These are phyloP conservation scores for Notodonta dromedarius DNA, from an alignment of 2,888 invertebrate genomes.

Conservation along the genomic window DNA sequence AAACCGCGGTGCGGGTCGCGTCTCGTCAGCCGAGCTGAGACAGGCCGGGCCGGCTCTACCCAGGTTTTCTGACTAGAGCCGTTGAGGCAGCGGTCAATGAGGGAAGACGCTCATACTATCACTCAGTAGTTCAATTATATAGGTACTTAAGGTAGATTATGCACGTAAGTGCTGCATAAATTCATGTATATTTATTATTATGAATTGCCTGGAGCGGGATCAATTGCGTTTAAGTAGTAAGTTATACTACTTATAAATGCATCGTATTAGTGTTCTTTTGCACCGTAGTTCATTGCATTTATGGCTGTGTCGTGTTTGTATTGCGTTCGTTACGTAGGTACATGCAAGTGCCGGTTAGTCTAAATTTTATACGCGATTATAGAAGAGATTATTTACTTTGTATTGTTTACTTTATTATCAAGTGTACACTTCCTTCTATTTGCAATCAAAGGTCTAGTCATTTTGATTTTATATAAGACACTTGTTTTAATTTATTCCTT, in stretches of 20 bases:
- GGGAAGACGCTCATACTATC: constrained; percentile 26
- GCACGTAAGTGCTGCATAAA: constrained; percentile 34
- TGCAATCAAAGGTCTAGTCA: not conserved
- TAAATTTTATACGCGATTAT: constrained; percentile 18
- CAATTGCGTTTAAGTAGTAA: constrained; percentile 79
- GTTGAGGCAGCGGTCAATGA: constrained; percentile 27
- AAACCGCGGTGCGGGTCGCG: no score
- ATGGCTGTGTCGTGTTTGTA: constrained; percentile 32
- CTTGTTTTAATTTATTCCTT: not conserved
- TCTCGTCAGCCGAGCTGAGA: no score
- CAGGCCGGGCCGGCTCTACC: no score
- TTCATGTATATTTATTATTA: constrained; percentile 43
- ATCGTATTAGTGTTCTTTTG: constrained; percentile 44
- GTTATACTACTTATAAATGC: constrained; percentile 31
- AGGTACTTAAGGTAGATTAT: constrained; percentile 25
- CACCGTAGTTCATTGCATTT: constrained; percentile 35
- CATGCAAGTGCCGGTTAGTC: not conserved
- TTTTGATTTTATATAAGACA: not conserved
- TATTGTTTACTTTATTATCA: constrained; percentile 10
- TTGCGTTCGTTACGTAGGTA: not conserved
- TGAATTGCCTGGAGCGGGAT: constrained; percentile 81
- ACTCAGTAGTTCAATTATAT: constrained; percentile 49
- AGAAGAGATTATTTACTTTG: not conserved
- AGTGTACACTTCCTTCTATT: not conserved
- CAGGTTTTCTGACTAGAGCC: constrained; percentile 7